Evolutionary conservation across 2,888 invertebrate species (phyloP), one percentile per base, ranked within the genome.

Genomic region (Pantelozetes paolii): DNA sequence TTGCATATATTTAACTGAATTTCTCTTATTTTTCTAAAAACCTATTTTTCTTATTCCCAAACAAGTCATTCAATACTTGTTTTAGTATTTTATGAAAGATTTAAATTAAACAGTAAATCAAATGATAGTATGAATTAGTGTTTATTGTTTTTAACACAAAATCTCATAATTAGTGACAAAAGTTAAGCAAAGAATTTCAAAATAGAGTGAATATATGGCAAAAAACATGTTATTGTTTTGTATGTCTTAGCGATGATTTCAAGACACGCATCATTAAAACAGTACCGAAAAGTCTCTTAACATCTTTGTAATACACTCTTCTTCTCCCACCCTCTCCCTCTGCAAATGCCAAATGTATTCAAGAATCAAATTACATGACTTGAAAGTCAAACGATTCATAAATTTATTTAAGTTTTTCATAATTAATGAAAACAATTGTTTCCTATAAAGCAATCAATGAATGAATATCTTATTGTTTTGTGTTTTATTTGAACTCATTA

Each of bases 241-340:
- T 36, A 42, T 69, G 26, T 42, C 20, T 69, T 11, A 69, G 42
- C 45, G 69, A 15, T 69, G 23, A 42, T 69, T 23, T 23, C 45
- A 69, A 69, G 69, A 69, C 69, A 69, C 45, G 69, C 23, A 69
- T 42, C 69, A 69, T 69, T 69, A 69, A 69, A 69, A 40, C 20
- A 15, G 26, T n/a, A 26, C 42, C 11, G 11, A 23, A 69, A 42
- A 11, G 20, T 28, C 23, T 54, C 54, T 54, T 23, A 54, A 54
- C 20, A 26, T 18, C 57, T 57, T 18, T 13, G 11, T 45, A 45
- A 13, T 15, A 11, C 26, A 26, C 11, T 54, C 23, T 57, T 15
- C 1, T 11, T 26, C 28, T 28, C 2, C 20, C 13, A 28, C 26
- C 23, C 26, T 54, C 54, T 8, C 54, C 23, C 54, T 54, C 13